These are phyloP conservation scores for Gambelia wislizenii DNA, from an alignment of 2,797 vertebrate genomes.

Conservation along the genomic window DNA sequence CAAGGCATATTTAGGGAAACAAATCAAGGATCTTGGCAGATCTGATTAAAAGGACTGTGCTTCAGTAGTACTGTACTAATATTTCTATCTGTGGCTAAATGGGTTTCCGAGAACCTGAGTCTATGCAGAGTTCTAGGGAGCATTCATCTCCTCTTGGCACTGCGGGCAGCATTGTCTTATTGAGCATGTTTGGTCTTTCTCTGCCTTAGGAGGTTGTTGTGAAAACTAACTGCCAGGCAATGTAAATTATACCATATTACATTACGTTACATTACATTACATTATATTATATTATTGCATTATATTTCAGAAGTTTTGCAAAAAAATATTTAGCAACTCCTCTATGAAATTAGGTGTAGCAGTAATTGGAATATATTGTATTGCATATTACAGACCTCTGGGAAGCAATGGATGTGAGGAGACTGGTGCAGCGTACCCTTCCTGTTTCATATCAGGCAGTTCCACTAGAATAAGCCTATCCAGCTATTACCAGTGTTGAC, in stretches of 20 bases:
- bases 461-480: background rate
- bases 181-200: background rate
- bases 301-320: conserved; percentile 57
- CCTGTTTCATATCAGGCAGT: background rate
- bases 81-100: background rate
- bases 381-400: conserved; percentile 60
- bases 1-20: background rate
- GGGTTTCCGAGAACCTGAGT: background rate
- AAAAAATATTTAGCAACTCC: conserved; percentile 45
- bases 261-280: conserved; percentile 14
- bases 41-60: background rate
- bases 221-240: conserved; percentile 51
- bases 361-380: conserved; percentile 65
- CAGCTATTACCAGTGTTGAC: too few relatives aligned
- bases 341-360: conserved; percentile 65
- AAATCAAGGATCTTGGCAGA: background rate
- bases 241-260: background rate
- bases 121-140: background rate
- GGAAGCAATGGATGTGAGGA: conserved; percentile 46
- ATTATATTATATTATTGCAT: conserved; percentile 49
- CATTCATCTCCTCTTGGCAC: background rate
- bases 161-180: conserved; percentile 19
- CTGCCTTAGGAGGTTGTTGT: conserved; percentile 43
- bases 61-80: too few relatives aligned
- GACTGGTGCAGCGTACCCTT: background rate